Evolutionary conservation across 2,113 vertebrate species (phyloP), one percentile per base, ranked within the genome.

Genomic region (Ivindomyrus marchei): DNA sequence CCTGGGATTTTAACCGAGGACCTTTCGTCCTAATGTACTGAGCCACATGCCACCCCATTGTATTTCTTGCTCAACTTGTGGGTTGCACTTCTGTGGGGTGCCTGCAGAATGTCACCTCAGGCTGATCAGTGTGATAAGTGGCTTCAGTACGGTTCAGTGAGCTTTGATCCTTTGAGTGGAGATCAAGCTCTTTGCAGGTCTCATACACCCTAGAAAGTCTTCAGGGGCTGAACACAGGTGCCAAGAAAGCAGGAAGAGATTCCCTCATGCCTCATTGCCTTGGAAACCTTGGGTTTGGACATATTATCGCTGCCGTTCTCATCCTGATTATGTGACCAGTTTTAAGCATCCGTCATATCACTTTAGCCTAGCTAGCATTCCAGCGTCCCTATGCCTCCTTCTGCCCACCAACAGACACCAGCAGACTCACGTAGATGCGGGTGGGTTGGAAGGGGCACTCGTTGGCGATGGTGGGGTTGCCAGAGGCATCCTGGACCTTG

Each of bases 391-490:
- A 39, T 2, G 31, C 11, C 15, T 77, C 70, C 27, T 39, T 11
- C 31, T 19, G 39, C 83, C 8, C 83, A 47, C 83, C 36, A 21
- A 24, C 45, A 13, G 39, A 24, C 45, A 13, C 3, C 10, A 24
- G n/a, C 24, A 86, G 24, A 86, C 96, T 96, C 93, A 98, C 97
- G 0, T 97, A 98, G 94, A 98, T 96, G 0, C 95, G 96, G 0
- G 97, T 98, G 87, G 98, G 97, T 90, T 99, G 97, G 1, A 98
- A 99, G 46, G 98, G 97, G 84, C 98, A 98, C 91, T 97, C 93
- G 0, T 93, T 94, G 6, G 95, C 93, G 3, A 95, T 56, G 0
- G 94, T 95, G 90, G 95, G 88, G 1, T 96, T 93, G 89, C 94
- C 90, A 1, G 91, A 92, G 90, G 92, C 46, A 0, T 95, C 86